phyloP scores from a whole-genome alignment of 2,113 vertebrate species.

The Urocynchramus pylzowi region DNA sequence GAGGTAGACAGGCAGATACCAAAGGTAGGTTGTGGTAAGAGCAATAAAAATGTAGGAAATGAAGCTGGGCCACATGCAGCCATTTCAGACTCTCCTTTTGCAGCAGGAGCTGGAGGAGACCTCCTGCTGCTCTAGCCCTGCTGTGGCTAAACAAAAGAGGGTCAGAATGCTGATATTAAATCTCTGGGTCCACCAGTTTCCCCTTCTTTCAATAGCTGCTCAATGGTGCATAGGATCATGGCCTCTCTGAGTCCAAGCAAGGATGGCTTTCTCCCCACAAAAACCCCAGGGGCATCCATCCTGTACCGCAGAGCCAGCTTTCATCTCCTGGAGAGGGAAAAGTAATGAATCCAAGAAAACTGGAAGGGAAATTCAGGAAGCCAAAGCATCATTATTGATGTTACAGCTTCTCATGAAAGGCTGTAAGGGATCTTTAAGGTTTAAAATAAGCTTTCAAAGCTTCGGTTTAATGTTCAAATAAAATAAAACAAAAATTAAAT shows the following conservation, averaged over 20 bases:
- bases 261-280: background rate
- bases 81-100: background rate
- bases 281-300: background rate
- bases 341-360: background rate
- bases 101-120: background rate
- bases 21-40: background rate
- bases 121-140: background rate
- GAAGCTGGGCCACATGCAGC: background rate
- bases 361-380: constrained; percentile 3
- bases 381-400: constrained; percentile 3
- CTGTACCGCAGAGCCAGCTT: background rate
- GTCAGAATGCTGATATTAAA: background rate
- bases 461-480: background rate
- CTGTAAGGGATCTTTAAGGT: constrained; percentile 3
- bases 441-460: constrained; percentile 24
- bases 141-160: background rate
- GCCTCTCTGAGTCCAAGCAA: background rate
- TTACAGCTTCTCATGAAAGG: background rate
- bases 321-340: background rate
- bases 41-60: background rate
- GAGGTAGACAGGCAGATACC: background rate
- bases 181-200: background rate
- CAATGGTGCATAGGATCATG: background rate
- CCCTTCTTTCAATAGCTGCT: background rate
- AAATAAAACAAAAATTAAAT: constrained; percentile 39